These are phyloP conservation scores for Scaeva pyrastri DNA, from an alignment of 2,888 invertebrate species.

Conservation along the genomic window DNA sequence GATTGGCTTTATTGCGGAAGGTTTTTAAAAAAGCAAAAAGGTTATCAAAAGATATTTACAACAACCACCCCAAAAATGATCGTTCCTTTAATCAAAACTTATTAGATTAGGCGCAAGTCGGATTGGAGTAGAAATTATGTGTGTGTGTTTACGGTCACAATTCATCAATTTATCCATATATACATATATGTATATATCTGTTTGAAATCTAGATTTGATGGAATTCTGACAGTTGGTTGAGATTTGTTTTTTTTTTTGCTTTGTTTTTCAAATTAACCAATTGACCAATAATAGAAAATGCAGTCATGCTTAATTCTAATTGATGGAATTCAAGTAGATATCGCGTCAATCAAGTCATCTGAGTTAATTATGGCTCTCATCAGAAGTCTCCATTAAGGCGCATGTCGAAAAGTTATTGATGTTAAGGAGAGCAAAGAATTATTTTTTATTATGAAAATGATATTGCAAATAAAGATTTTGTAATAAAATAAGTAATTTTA, in stretches of 20 bases:
- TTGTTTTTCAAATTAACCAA: constrained; percentile 1
- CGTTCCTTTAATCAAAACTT: constrained; percentile 30
- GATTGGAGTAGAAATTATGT: neutral
- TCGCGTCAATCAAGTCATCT: neutral
- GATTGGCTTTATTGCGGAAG: constrained; percentile 20
- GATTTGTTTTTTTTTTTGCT: constrained; percentile 54
- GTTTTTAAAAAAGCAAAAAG: constrained; percentile 9
- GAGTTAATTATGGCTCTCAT: constrained; percentile 2
- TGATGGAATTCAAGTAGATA: constrained; percentile 45
- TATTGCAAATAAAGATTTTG: neutral
- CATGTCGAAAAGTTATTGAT: neutral
- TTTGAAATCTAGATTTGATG: constrained; percentile 47
- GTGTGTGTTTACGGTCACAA: neutral
- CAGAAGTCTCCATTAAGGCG: constrained; percentile 6
- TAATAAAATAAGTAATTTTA: neutral
- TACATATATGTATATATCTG: no score
- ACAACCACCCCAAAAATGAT: constrained; percentile 37
- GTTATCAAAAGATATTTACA: neutral
- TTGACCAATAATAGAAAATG: neutral
- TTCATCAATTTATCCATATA: constrained; percentile 7
- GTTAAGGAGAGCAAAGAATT: neutral
- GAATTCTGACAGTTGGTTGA: constrained; percentile 55
- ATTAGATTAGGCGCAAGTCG: constrained; percentile 52
- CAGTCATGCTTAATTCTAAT: constrained; percentile 45
- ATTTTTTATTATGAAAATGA: neutral